A percentile compares a stretch with the other conserved stretches of the same genome.
Conservation (phyloP, 2,797 vertebrate species). For the Enteromius anoplus region DNA sequence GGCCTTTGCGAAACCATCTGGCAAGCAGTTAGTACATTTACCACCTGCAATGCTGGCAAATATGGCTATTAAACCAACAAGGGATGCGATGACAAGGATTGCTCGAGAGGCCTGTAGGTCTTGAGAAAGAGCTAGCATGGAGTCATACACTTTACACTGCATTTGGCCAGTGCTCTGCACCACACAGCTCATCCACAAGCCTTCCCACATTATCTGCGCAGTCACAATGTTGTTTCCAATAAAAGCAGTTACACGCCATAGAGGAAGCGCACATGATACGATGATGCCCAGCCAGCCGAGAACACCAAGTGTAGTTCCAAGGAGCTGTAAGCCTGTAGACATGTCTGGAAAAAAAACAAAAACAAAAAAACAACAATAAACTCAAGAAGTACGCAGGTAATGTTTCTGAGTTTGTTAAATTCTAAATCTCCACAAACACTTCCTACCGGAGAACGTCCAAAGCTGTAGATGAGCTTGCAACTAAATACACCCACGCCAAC, state of each 20-base stretch:
- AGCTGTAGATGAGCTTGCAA: neutral
- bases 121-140: slow-evolving; percentile 78
- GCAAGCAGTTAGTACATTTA: slow-evolving; percentile 83
- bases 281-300: slow-evolving; percentile 81
- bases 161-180: slow-evolving; percentile 86
- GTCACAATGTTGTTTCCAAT: slow-evolving; percentile 83
- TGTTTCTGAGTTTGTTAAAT: neutral
- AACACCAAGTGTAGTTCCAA: slow-evolving; percentile 78
- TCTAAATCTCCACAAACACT: neutral
- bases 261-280: slow-evolving; percentile 78
- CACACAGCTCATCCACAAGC: slow-evolving; percentile 86
- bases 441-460: neutral
- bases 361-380: neutral
- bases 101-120: slow-evolving; percentile 82
- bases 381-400: neutral
- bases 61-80: slow-evolving; percentile 74
- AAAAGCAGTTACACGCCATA: slow-evolving; percentile 83
- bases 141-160: slow-evolving; percentile 84
- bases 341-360: slow-evolving; percentile 64
- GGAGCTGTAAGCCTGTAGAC: slow-evolving; percentile 82
- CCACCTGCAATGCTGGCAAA: slow-evolving; percentile 74
- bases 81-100: slow-evolving; percentile 74
- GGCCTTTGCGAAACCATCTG: slow-evolving; percentile 72
- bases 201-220: slow-evolving; percentile 82
- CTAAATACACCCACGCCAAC: neutral